These are phyloP conservation scores for Lysandra coridon DNA, from an alignment of 2,888 invertebrate genomes.

Conservation along the genomic window DNA sequence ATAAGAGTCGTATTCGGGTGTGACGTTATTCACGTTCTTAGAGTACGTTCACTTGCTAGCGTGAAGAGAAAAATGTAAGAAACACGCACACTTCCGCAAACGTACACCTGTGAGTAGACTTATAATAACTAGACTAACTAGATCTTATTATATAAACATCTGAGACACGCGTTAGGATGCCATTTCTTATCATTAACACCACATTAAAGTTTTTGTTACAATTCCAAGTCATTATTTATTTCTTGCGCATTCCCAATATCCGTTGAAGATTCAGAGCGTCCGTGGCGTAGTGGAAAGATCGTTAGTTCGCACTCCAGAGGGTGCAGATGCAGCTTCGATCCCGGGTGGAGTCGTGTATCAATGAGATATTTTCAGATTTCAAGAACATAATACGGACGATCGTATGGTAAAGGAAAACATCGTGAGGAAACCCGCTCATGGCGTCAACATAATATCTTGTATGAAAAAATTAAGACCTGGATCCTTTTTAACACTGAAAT, in stretches of 20 bases:
- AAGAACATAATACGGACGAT: too few relatives aligned
- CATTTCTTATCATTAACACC: background rate
- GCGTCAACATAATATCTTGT: too few relatives aligned
- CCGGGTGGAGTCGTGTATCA: too few relatives aligned
- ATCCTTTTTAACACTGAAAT: too few relatives aligned
- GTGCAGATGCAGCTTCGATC: too few relatives aligned
- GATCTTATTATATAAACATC: slow-evolving; percentile 8
- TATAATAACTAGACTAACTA: slow-evolving; percentile 20
- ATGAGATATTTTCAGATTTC: too few relatives aligned
- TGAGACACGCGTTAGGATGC: background rate
- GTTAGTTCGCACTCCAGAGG: too few relatives aligned
- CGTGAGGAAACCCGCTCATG: too few relatives aligned
- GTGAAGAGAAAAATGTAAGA: slow-evolving; percentile 46
- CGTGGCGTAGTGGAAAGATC: too few relatives aligned
- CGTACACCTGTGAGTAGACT: slow-evolving; percentile 39
- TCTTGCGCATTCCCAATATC: background rate
- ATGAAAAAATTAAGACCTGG: too few relatives aligned
- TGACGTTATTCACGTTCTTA: slow-evolving; percentile 18
- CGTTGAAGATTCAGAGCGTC: background rate
- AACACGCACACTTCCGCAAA: slow-evolving; percentile 49
- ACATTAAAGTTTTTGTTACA: background rate
- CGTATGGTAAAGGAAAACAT: too few relatives aligned
- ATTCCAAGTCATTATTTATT: background rate
- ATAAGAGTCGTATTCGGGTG: slow-evolving; percentile 9
- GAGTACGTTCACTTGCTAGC: slow-evolving; percentile 48